Base-by-base conservation (phyloP, 2,888 invertebrate species). In the Lomographa bimaculata region DNA sequence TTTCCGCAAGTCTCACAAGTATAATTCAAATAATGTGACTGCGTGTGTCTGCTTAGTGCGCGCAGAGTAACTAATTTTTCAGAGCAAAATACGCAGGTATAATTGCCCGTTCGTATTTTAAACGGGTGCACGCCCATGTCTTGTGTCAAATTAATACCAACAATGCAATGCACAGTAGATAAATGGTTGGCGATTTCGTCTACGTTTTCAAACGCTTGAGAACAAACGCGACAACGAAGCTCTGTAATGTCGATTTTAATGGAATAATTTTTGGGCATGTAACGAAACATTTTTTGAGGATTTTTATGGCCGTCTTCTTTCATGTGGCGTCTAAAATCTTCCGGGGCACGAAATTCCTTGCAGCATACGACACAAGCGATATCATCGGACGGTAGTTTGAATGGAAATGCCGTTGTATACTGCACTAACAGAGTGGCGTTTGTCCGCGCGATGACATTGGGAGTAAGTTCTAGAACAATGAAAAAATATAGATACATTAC, bases 391-490 rank as follows among this genome's bases (percentile, higher is more conserved):
- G 66, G 68, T 23, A 71, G 57, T 39, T 62, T 57, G 60, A 74
- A 72, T 28, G 72, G 72, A 56, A 65, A 70, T 26, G 65, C 70
- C 33, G 72, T 70, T 19, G 67, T 48, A 50, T 62, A 49, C 50
- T 58, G 49, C 41, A 72, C 50, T 47, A 74, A 47, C 24, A 64
- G 46, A 52, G 59, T 57, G 29, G 68, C 70, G 55, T 74, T 74
- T 47, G 50, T 50, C 49, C 63, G 60, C 41, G 55, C 59, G 57
- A 56, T 56, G 57, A 44, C 39, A 52, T 56, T 55, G 48, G 59
- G 48, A 49, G 54, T 49, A 40, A 55, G 48, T 55, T 65, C 71
- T 72, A 72, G 57, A 71, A 72, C 69, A 70, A 72, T 14, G 65
- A 68, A 57, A 66, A 69, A 69, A 35, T n/a, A n/a, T n/a, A n/a